Percentiles rank a stretch among this genome's conserved stretches.
Evolutionary conservation across 2,888 invertebrate species (phyloP).

Genomic region (Platycheirus rosarum): DNA sequence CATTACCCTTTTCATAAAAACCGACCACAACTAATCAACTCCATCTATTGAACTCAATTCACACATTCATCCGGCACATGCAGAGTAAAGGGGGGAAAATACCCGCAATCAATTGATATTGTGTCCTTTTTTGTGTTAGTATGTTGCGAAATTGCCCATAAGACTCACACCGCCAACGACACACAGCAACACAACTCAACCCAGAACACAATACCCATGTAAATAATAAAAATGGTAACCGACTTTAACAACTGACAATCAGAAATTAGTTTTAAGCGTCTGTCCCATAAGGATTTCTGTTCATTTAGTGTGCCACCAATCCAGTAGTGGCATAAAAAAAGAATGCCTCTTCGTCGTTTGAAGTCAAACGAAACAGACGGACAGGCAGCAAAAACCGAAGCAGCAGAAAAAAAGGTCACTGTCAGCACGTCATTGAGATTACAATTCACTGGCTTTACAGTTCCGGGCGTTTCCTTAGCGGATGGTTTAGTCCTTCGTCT

Average conservation of each 20-base stretch:
- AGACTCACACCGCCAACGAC: conserved; percentile 15
- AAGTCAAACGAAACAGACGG: conserved; percentile 34
- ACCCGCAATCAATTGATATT: conserved; percentile 62
- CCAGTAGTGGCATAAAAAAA: conserved; percentile 2
- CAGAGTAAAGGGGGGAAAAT: conserved; percentile 11
- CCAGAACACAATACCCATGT: conserved; percentile 48
- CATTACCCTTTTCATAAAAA: conserved; percentile 28
- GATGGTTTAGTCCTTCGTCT: conserved; percentile 56
- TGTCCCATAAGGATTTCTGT: conserved; percentile 61
- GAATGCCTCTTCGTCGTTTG: conserved; percentile 42
- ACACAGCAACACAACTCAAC: no score
- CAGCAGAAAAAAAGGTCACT: conserved; percentile 59
- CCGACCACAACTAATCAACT: conserved; percentile 68
- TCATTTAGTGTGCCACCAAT: conserved; percentile 57
- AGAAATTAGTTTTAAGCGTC: conserved; percentile 65
- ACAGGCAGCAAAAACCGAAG: conserved; percentile 7
- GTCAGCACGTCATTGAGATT: conserved; percentile 71
- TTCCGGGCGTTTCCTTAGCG: conserved; percentile 62
- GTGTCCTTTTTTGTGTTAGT: conserved; percentile 36
- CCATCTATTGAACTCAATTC: conserved; percentile 65
- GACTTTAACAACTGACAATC: conserved; percentile 61
- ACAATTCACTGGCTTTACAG: conserved; percentile 70
- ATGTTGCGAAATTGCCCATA: conserved; percentile 51
- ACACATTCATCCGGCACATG: conserved; percentile 55
- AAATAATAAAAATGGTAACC: conserved; percentile 61